phyloP scores from a whole-genome alignment of 1,140 invertebrate genomes.

The Pseudomyrmex concolor region DNA sequence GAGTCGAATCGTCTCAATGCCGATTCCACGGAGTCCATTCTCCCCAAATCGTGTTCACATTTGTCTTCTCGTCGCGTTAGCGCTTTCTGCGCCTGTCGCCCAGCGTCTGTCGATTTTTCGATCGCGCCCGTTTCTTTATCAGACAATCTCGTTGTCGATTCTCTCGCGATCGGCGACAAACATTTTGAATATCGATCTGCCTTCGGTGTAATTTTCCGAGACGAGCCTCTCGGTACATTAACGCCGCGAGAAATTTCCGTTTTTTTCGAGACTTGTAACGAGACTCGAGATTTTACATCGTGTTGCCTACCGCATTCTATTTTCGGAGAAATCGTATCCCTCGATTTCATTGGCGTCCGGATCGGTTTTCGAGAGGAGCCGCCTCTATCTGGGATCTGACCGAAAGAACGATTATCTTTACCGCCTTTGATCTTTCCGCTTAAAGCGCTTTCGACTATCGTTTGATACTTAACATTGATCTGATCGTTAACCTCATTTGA shows the following conservation, averaged over 20 bases:
- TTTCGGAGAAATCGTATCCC: not conserved
- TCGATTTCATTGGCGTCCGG: not conserved
- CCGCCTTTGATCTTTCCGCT: not conserved
- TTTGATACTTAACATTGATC: slow-evolving; percentile 1
- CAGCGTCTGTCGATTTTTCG: not conserved
- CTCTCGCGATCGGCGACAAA: not conserved
- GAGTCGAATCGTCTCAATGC: slow-evolving; percentile 73
- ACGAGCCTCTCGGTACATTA: not conserved
- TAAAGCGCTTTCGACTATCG: not conserved
- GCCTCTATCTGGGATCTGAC: not conserved
- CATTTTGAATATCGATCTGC: not conserved
- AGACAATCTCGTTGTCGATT: not conserved
- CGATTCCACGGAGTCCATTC: slow-evolving; percentile 76
- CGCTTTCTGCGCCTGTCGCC: not conserved
- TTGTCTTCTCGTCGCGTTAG: not conserved
- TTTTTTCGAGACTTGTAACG: slow-evolving; percentile 1
- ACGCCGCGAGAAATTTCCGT: not conserved
- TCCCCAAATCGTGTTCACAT: slow-evolving; percentile 57
- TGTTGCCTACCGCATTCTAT: slow-evolving; percentile 1
- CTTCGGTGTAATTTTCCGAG: not conserved
- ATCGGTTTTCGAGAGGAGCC: not conserved
- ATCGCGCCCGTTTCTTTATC: not conserved
- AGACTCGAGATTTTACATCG: not conserved
- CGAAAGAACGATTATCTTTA: not conserved
- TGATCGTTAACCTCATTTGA: not conserved